Base-by-base conservation (phyloP, 2,888 invertebrate species). In the Chloroclystis v-ata region DNA sequence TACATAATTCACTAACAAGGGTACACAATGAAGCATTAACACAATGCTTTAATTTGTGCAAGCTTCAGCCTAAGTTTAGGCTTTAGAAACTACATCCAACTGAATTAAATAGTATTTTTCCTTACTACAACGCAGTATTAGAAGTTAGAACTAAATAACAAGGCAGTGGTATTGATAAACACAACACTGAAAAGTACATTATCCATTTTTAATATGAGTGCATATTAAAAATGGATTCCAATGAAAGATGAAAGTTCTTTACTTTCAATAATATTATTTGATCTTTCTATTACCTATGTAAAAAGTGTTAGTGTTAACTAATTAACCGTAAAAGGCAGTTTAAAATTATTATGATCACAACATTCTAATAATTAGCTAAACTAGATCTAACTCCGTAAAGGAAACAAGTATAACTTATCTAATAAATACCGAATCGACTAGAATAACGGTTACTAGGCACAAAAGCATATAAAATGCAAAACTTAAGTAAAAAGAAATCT, bases 391-490 rank as follows among this genome's bases (percentile, higher is more conserved):
- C 49, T 57, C 58, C 46, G 38, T 56, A 55, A 45, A 55, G 32
- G 35, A 41, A 37, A 24, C 37, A 25, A 38, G 42, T 26, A 37
- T 42, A 42, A 56, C 47, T 48, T 47, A 51, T 47, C 52, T 45
- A 60, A 57, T 65, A 54, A 63, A 65, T 61, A 59, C 62, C 59
- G 55, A 49, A 52, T 54, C 44, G 56, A 65, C 71, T 69, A 66
- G 61, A 65, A 59, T 63, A 52, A 69, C 61, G 61, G 63, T 62
- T 54, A 65, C 59, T 56, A 53, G 75, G 75, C 20, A 76, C 79
- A 54, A 75, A 46, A 78, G 76, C 75, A 52, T 58, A 63, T 42
- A 66, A 72, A 75, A 75, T 69, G 68, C 66, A 56, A 72, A 72
- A 67, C 2, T 32, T 35, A 46, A 53, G 40, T 28, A 10, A 49